These are phyloP conservation scores for Nibea coibor DNA, from an alignment of 2,113 vertebrate species.

Conservation along the genomic window DNA sequence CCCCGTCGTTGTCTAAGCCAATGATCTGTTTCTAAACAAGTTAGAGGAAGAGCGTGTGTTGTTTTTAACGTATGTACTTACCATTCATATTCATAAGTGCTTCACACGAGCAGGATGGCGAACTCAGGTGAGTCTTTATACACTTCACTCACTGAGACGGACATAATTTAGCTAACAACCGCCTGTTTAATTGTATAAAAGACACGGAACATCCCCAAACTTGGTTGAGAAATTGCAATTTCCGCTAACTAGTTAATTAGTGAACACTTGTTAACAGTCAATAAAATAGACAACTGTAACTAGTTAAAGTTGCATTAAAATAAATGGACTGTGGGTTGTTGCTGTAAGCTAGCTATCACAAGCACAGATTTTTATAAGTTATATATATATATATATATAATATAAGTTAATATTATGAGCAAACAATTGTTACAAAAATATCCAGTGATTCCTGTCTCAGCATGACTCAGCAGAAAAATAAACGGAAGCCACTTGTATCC, in stretches of 20 bases:
- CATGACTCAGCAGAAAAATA: slow-evolving; percentile 35
- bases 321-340: background rate
- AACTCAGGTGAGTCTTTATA: slow-evolving; percentile 54
- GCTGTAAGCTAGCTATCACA: too few relatives aligned
- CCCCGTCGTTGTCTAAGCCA: background rate
- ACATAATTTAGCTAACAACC: background rate
- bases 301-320: background rate
- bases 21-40: slow-evolving; percentile 4
- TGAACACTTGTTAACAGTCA: background rate
- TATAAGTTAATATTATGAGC: background rate
- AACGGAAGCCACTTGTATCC: background rate
- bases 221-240: background rate
- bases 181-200: background rate
- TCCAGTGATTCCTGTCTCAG: rapidly evolving
- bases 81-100: background rate
- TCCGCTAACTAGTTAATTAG: background rate
- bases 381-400: too few relatives aligned
- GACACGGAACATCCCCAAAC: background rate
- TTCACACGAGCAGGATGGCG: slow-evolving; percentile 38
- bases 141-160: background rate
- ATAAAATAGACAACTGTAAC: background rate
- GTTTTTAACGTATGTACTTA: background rate
- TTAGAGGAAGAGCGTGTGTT: background rate
- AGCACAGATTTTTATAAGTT: background rate
- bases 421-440: background rate